These are phyloP conservation scores for Cantharis flavilabris DNA, from an alignment of 2,888 invertebrate species.

Conservation along the genomic window DNA sequence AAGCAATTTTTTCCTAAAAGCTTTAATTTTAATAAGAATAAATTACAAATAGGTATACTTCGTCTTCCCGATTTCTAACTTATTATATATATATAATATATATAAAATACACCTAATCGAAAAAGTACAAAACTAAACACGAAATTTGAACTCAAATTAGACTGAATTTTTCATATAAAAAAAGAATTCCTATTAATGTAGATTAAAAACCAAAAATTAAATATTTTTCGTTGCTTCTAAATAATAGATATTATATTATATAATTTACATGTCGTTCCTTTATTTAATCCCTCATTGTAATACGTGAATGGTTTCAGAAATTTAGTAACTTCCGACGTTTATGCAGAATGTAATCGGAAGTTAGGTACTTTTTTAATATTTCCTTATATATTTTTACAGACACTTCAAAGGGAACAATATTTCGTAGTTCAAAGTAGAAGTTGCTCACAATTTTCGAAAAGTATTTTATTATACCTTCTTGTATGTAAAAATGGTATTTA, in stretches of 20 bases:
- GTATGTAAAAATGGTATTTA: background rate
- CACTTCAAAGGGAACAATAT: conserved; percentile 21
- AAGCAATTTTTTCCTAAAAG: background rate
- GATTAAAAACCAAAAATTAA: background rate
- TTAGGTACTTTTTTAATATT: background rate
- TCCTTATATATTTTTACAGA: background rate
- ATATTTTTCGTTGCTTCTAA: background rate
- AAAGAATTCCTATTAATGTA: background rate
- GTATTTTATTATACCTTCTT: background rate
- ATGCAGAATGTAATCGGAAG: background rate
- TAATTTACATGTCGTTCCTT: background rate
- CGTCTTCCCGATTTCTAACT: background rate
- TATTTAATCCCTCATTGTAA: background rate
- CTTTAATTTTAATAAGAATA: background rate
- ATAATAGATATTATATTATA: no score
- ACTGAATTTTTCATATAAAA: conserved; percentile 12
- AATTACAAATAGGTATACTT: background rate
- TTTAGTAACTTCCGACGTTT: background rate
- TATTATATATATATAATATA: no score
- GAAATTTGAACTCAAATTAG: background rate
- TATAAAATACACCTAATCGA: background rate
- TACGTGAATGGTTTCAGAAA: background rate
- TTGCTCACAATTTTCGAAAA: conserved; percentile 10
- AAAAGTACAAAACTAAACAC: conserved; percentile 13
- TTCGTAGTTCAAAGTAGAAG: conserved; percentile 12